These are phyloP conservation scores for Nemurella pictetii DNA, from an alignment of 2,888 invertebrate genomes.

Conservation along the genomic window DNA sequence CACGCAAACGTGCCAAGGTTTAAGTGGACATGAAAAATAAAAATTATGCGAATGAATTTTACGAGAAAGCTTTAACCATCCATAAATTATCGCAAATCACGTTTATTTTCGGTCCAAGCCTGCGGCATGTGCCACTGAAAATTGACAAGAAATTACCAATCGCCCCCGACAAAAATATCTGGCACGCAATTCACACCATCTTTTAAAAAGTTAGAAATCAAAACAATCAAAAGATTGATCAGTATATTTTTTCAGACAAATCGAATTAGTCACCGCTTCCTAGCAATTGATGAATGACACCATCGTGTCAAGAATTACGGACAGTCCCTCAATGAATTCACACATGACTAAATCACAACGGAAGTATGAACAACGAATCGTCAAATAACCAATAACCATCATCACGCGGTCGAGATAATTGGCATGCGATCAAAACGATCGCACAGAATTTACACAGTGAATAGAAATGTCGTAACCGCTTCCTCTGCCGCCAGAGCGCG, in stretches of 20 bases:
- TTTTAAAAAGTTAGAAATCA: background rate
- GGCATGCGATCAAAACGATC: conserved; percentile 14
- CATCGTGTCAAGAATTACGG: background rate
- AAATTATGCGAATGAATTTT: background rate
- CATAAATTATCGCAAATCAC: background rate
- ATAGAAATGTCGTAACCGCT: background rate
- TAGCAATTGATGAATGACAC: background rate
- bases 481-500: conserved; percentile 14
- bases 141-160: background rate
- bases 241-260: background rate
- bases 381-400: background rate
- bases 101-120: background rate
- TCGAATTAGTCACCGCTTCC: background rate
- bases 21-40: background rate
- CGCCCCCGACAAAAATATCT: background rate
- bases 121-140: background rate
- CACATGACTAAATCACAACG: background rate
- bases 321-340: background rate
- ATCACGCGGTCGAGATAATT: background rate
- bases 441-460: background rate
- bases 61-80: background rate
- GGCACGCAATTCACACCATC: background rate
- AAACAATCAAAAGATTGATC: background rate
- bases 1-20: background rate
- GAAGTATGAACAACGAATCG: background rate